Conservation (phyloP, 1,140 invertebrate genomes). For the Gyrodactylus bullatarudis region DNA sequence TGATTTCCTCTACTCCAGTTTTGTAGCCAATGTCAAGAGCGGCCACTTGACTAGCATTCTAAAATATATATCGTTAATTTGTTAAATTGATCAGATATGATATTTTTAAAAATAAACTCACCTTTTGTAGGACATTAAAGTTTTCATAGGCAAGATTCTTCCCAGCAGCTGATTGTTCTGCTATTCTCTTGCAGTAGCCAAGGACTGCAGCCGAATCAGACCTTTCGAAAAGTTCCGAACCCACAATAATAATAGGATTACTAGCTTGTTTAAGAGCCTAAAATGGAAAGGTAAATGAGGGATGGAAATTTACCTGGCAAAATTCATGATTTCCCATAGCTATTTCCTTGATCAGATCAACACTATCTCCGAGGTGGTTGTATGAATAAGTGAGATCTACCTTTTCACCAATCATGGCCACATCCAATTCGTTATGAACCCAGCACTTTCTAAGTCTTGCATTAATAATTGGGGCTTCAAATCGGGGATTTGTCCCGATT, state of each 20-base stretch:
- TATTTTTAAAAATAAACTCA: neutral
- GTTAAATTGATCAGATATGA: neutral
- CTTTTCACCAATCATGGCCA: slow-evolving; percentile 48
- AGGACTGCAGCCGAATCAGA: neutral
- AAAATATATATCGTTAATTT: neutral
- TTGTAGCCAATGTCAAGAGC: slow-evolving; percentile 75
- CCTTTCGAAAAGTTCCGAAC: slow-evolving; percentile 21
- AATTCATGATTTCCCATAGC: slow-evolving; percentile 39
- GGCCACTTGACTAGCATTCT: slow-evolving; percentile 40
- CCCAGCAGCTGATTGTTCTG: neutral
- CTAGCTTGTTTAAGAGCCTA: slow-evolving; percentile 39
- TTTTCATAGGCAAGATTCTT: neutral
- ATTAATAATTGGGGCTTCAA: slow-evolving; percentile 85
- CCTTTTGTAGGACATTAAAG: neutral
- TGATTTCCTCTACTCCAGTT: slow-evolving; percentile 34
- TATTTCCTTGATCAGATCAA: slow-evolving; percentile 35
- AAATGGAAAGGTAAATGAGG: slow-evolving; percentile 7
- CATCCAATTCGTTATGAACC: slow-evolving; percentile 22
- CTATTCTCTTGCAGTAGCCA: neutral
- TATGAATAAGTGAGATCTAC: slow-evolving; percentile 50
- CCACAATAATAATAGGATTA: slow-evolving; percentile 58
- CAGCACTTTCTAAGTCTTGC: slow-evolving; percentile 51
- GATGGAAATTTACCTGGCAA: slow-evolving; percentile 18
- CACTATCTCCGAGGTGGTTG: slow-evolving; percentile 44
- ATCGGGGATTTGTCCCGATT: slow-evolving; percentile 77